phyloP scores from a whole-genome alignment of 2,797 vertebrate species.

The Tenualosa ilisha region DNA sequence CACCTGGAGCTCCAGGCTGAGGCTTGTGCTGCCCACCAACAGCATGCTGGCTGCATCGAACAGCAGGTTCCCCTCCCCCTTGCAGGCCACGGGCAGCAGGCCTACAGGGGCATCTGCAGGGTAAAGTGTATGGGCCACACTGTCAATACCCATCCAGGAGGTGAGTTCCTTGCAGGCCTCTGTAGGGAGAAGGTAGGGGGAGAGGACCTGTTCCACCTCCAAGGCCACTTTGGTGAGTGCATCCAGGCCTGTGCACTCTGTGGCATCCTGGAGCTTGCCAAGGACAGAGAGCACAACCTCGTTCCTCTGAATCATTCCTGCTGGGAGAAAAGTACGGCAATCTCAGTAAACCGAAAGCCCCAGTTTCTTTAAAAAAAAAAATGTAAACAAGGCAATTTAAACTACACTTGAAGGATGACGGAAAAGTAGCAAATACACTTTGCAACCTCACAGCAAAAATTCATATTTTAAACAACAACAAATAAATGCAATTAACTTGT shows the following conservation, averaged over 20 bases:
- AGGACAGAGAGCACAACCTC: conserved; percentile 86
- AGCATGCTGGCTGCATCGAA: conserved; percentile 90
- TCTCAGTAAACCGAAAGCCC: background rate
- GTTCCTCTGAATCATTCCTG: conserved; percentile 87
- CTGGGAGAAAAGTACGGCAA: background rate
- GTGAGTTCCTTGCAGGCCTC: conserved; percentile 74
- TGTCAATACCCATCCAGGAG: conserved; percentile 82
- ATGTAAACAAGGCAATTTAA: background rate
- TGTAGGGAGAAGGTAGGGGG: conserved; percentile 79
- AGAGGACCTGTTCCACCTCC: conserved; percentile 79
- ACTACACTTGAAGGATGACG: no score
- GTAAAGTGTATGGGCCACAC: conserved; percentile 82
- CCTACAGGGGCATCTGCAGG: conserved; percentile 85
- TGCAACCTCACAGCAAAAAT: no score
- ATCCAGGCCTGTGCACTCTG: conserved; percentile 83
- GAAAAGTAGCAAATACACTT: no score
- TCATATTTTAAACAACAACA: no score
- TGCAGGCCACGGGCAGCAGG: conserved; percentile 86
- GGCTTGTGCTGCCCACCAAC: conserved; percentile 80
- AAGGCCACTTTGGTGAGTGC: conserved; percentile 77
- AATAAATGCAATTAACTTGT: no score
- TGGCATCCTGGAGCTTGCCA: conserved; percentile 89
- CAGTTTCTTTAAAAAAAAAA: background rate
- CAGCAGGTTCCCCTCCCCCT: conserved; percentile 86
- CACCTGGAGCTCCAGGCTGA: conserved; percentile 91